Evolutionary conservation across 2,888 invertebrate genomes (phyloP), one percentile per base, ranked within the genome.

Genomic region (Idaea straminata): DNA sequence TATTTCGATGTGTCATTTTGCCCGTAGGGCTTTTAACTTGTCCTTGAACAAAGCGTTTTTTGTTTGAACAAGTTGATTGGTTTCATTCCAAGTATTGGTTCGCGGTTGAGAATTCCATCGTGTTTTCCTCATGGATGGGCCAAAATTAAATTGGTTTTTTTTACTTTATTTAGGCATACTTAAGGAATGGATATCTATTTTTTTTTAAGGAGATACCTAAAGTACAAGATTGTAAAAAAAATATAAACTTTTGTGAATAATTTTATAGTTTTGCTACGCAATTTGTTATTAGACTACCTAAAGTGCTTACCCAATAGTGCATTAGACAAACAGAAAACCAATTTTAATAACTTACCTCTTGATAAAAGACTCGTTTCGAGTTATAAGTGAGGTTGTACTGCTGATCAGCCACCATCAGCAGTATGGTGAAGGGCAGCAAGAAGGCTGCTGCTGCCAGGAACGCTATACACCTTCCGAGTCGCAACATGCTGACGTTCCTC

Each of bases 401-500:
- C 77, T 94, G 94, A 73, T 94, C 95, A 4, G 94, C 94, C 15
- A 94, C 94, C 85, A 95, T 94, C 70, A 95, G 85, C 61, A 95
- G 85, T 13, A 95, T 94, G 67, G 94, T 89, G 81, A 94, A 89
- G 1, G 94, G 94, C 7, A 94, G 92, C 34, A 94, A 88, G 71
- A 94, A 93, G 64, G 94, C 94, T 0, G 94, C 93, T 1, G 94
- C 94, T 15, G 94, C 94, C 67, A 94, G 91, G 79, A 94, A 94
- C 1, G 94, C 92, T 64, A 94, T 92, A 74, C 94, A 94, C 76
- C 94, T 85, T 62, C 94, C 90, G 35, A 94, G 80, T 59, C 94
- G 86, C 84, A 93, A 88, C 83, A 92, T 88, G 74, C 92, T 91
- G 69, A 91, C 76, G 79, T 93, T 93, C 72, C 91, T 81, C 70